phyloP scores from a whole-genome alignment of 2,888 invertebrate species.

The Apotomis betuletana region DNA sequence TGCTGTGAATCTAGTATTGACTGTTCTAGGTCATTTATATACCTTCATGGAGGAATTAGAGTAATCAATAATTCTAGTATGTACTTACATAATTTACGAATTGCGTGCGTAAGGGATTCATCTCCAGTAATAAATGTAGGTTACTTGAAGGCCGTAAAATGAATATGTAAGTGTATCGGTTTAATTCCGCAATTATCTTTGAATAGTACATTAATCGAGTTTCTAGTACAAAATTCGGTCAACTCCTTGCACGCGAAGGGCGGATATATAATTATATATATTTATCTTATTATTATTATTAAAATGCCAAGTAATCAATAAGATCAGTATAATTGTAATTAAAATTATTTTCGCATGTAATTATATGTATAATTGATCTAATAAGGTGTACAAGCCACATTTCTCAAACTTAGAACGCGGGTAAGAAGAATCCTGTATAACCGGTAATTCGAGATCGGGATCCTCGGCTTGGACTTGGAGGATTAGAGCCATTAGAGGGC shows the following conservation, averaged over 20 bases:
- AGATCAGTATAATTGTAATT: too few species aligned
- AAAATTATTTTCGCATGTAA: too few species aligned
- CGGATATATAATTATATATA: too few species aligned
- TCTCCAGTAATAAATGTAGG: not conserved
- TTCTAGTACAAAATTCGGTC: not conserved
- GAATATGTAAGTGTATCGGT: not conserved
- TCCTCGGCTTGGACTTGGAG: not conserved
- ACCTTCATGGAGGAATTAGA: too few species aligned
- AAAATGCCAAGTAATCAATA: too few species aligned
- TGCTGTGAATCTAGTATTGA: too few species aligned
- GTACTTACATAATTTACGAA: too few species aligned
- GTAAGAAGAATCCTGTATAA: slow-evolving; percentile 42
- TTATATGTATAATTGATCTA: too few species aligned
- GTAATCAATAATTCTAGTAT: too few species aligned
- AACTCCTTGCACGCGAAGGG: not conserved
- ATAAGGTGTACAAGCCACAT: too few species aligned
- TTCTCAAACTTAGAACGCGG: slow-evolving; percentile 19
- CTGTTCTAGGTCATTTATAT: too few species aligned
- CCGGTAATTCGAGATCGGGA: slow-evolving; percentile 32
- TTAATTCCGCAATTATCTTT: not conserved
- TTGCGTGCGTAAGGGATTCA: not conserved
- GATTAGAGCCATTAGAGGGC: not conserved
- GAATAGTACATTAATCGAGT: not conserved
- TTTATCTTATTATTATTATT: too few species aligned
- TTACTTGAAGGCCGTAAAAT: not conserved